Evolutionary conservation across 2,797 vertebrate genomes (phyloP), one percentile per base, ranked within the genome.

Genomic region (Crax fasciolata): DNA sequence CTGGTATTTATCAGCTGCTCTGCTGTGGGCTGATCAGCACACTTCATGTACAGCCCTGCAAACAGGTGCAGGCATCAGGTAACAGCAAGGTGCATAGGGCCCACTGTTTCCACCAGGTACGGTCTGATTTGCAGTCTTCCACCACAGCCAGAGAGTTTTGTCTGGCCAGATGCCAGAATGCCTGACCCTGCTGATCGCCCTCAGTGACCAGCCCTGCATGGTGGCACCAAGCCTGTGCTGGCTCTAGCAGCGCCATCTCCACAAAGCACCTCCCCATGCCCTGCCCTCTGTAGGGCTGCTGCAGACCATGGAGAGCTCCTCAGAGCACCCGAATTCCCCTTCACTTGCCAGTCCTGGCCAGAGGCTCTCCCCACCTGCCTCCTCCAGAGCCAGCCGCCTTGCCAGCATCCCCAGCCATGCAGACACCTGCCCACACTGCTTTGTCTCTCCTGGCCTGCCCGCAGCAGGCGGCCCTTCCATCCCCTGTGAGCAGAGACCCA

Each of bases 11-110:
- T 35, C 20, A 74, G n/a, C 6, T 27, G 25, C 59, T 84, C 35
- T 82, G 62, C 59, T 94, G 63, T 10, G 38, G 90, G 62, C 74
- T 82, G 35, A 84, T 91, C 82, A 90, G 61, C 65, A 90, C 28
- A 54, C 61, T 89, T 46, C n/a, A 54, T 41, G 43, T 73, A 81
- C 15, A 67, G 48, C n/a, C 41, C 70, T 24, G 43, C 57, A 94
- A 88, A 91, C 63, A 16, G 66, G 87, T 62, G 68, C 86, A 90
- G 66, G 80, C 41, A 77, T 89, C 71, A 77, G 46, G 57, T 84
- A 80, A 87, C 80, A 86, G 54, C 57, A 68, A 72, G 54, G 78
- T 55, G 52, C 67, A 82, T n/a, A 20, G 49, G 16, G 66, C 55
- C 77, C 77, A 44, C 17, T 0, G 0, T 32, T 91, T 79, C 61